Base-by-base conservation (phyloP, 1,140 invertebrate genomes). In the Drosophila gunungcola region DNA sequence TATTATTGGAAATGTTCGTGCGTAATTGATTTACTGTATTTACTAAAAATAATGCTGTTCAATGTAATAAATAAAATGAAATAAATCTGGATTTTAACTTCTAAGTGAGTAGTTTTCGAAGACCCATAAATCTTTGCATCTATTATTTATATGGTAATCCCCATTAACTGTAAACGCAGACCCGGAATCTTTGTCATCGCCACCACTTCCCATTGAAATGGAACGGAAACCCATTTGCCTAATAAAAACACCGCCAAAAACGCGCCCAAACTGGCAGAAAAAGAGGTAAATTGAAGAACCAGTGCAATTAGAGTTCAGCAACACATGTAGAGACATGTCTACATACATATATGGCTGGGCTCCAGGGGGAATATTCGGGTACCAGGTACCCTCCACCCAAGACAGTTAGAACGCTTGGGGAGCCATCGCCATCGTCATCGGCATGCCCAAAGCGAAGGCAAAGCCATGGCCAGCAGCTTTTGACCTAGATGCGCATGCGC, bases 401-500 rank as follows among this genome's bases (percentile, higher is more conserved):
- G 75, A 53, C 60, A 65, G 60, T 56, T 76, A 77, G 58, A 78
- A 78, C 54, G 65, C 58, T 56, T 75, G 63, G 60, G 64, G 65
- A 80, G 76, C 76, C 76, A 80, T 65, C 38, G 57, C 36, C 74
- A 70, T 82, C 46, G 80, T 45, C 69, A 73, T 64, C 60, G 79
- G 57, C 61, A 78, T 57, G 60, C 46, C 57, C 62, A 55, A n/a
- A 21, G 16, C 16, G 16, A 21, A 21, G 16, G 16, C 16, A 58
- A n/a, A 52, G 69, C 53, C 68, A 58, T 72, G 56, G 67, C 67
- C 69, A 68, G 69, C 73, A 79, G 73, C 60, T 79, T 51, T 80
- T 84, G 81, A 84, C 81, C 81, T 64, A 84, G 81, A 77, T 84
- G 81, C 72, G 80, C 81, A 77, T 76, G 60, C 69, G 69, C 80